Evolutionary conservation across 2,113 vertebrate species (phyloP).

Genomic region (Ptilonorhynchus violaceus): DNA sequence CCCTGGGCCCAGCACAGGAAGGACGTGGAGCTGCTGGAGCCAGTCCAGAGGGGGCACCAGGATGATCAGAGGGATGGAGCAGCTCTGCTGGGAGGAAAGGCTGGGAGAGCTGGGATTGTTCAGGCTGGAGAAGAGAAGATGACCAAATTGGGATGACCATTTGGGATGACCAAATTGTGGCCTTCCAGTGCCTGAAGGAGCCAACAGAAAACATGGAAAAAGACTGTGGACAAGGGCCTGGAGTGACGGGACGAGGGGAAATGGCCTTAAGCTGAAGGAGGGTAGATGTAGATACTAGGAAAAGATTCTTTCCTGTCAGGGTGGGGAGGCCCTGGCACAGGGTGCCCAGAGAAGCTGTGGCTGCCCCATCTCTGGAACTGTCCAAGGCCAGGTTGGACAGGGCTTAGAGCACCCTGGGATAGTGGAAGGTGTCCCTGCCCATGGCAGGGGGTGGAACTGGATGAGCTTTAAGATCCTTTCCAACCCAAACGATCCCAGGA

Average conservation of each 20-base stretch:
- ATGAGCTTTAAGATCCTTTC: neutral
- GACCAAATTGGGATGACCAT: no score
- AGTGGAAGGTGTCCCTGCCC: neutral
- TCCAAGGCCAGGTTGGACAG: rapidly evolving
- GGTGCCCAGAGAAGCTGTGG: neutral
- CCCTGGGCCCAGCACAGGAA: neutral
- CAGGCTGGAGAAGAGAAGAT: neutral
- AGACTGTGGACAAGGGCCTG: rapidly evolving
- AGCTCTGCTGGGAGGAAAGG: neutral
- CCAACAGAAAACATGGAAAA: rapidly evolving
- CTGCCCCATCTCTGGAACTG: neutral
- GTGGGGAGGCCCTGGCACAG: neutral
- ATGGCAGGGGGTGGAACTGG: neutral
- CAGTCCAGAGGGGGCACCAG: neutral
- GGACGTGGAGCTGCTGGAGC: neutral
- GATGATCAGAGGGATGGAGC: neutral
- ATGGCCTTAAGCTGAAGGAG: neutral
- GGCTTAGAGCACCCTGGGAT: rapidly evolving
- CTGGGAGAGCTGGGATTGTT: neutral
- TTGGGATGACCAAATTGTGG: rapidly evolving
- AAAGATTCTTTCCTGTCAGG: neutral
- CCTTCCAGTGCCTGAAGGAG: neutral
- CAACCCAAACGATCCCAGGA: neutral
- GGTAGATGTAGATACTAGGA: neutral
- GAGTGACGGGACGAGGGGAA: neutral